Evolutionary conservation across 2,888 invertebrate genomes (phyloP).

Genomic region (Lasioglossum calceatum): DNA sequence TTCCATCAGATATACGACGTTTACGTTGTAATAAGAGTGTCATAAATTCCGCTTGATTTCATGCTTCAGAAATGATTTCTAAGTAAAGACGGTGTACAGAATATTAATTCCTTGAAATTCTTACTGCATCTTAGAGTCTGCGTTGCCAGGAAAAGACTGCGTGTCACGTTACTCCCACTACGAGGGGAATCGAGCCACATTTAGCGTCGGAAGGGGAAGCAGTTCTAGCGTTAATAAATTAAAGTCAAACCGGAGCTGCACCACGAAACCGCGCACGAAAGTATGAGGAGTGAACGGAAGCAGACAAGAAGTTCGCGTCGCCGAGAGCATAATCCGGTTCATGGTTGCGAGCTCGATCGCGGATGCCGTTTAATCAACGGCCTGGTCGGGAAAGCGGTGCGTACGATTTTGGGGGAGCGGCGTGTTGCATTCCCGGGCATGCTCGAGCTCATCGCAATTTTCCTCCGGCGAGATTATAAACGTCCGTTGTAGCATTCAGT

Average conservation of each 20-base stretch:
- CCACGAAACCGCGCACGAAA: not conserved
- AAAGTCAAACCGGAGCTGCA: not conserved
- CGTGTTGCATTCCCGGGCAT: not conserved
- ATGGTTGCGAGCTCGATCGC: not conserved
- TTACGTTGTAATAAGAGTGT: not conserved
- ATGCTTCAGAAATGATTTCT: not conserved
- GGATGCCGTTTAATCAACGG: conserved; percentile 6
- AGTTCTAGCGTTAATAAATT: not conserved
- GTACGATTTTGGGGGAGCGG: conserved; percentile 10
- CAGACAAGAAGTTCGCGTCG: not conserved
- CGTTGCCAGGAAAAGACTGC: too few relatives aligned
- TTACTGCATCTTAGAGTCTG: not conserved
- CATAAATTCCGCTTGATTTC: not conserved
- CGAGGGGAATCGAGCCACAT: too few relatives aligned
- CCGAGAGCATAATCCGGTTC: conserved; percentile 1
- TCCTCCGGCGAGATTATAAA: conserved; percentile 51
- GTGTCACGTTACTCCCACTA: too few relatives aligned
- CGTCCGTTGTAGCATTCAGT: conserved; percentile 50
- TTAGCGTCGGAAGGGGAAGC: too few relatives aligned
- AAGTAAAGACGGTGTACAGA: not conserved
- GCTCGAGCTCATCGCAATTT: conserved; percentile 31
- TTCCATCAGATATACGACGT: not conserved
- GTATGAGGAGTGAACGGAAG: not conserved
- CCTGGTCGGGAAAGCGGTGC: not conserved
- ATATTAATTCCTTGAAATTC: not conserved